Evolutionary conservation across 2,113 vertebrate genomes (phyloP), one percentile per base, ranked within the genome.

Genomic region (Neodontobutis hainanensis): DNA sequence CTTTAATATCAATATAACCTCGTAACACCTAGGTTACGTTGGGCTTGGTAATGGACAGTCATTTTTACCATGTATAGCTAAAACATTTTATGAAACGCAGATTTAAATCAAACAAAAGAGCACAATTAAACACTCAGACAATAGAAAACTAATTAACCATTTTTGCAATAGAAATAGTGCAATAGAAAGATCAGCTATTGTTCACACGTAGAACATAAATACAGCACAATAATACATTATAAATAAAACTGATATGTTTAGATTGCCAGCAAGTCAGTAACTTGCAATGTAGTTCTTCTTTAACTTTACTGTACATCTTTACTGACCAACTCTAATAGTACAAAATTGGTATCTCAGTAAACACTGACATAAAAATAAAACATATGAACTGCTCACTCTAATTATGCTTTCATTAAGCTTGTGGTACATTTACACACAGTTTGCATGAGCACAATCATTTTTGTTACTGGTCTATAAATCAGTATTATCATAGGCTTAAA

Each of bases 391-490:
- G 19, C 19, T 27, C 19, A 27, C 19, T 27, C 19, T 27, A 27
- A 27, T 27, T 27, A 27, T 27, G 19, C 19, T 27, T 27, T 27
- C 19, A 27, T 27, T 27, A 27, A 27, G 19, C 19, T 69, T 58
- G 45, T 49, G 75, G 55, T 42, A 45, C 61, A 75, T 69, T 51
- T 63, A 65, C 49, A 75, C 52, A 65, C 38, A 74, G 56, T 74
- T 75, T 56, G 10, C 70, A 47, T 35, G 64, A 57, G 69, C 36
- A 66, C 46, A 11, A 58, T 61, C 43, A 58, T 65, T 32, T 14
- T 75, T 45, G 70, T 48, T 69, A 58, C 2, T 4, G 27, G 62
- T 61, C 2, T 60, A 40, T 50, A 32, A n/a, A 58, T 51, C 53
- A 49, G 44, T 27, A 42, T 70, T 73, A 47, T 75, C 15, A 52